Evolutionary conservation across 2,113 vertebrate species (phyloP).

Genomic region (Phocoena sinus): DNA sequence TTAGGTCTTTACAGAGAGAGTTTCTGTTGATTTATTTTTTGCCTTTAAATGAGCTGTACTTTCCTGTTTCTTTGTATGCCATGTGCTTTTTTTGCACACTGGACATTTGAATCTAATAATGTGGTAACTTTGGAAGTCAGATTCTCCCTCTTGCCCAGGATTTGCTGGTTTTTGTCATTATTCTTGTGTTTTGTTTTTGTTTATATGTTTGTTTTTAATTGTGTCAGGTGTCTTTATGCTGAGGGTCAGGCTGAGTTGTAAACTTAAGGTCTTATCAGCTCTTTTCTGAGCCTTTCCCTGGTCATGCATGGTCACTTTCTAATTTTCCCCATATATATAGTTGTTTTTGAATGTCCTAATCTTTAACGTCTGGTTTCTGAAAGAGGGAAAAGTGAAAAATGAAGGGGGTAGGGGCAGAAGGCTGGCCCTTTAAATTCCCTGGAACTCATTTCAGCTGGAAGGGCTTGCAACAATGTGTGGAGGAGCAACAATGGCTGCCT

Average conservation of each 20-base stretch:
- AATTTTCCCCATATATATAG: neutral
- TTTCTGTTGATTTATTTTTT: neutral
- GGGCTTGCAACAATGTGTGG: neutral
- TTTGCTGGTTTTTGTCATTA: neutral
- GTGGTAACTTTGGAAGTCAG: neutral
- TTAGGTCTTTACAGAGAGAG: neutral
- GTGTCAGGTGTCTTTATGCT: neutral
- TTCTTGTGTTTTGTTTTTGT: neutral
- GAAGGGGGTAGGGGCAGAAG: neutral
- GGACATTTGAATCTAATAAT: neutral
- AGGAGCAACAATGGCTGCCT: neutral
- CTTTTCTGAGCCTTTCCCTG: neutral
- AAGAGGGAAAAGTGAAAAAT: neutral
- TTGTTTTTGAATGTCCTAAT: neutral
- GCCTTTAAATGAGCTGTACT: neutral
- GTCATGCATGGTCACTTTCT: neutral
- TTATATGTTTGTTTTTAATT: neutral
- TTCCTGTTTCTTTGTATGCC: neutral
- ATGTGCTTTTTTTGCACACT: neutral
- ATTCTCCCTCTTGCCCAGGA: neutral
- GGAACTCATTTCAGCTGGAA: neutral
- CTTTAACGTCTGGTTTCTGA: neutral
- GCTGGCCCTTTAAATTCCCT: neutral
- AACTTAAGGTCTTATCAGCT: neutral
- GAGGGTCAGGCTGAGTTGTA: neutral